Evolutionary conservation across 1,140 invertebrate species (phyloP).

Genomic region (Pinna nobilis): DNA sequence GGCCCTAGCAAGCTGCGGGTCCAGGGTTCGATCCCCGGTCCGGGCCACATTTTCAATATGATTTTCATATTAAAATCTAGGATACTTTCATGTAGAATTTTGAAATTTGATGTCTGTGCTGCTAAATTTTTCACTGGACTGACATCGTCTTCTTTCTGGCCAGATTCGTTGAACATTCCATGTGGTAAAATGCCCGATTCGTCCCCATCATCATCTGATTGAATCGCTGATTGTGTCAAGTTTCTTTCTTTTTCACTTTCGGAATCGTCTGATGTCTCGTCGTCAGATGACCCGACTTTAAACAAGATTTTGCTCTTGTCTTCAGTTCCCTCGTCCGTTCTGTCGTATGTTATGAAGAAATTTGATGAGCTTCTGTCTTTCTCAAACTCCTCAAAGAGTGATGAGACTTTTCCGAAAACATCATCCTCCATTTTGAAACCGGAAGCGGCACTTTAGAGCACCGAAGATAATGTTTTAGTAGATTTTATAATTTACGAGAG

Average conservation of each 20-base stretch:
- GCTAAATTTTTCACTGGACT: not conserved
- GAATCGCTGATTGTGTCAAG: not conserved
- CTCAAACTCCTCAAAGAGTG: slow-evolving; percentile 69
- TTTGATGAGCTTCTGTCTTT: slow-evolving; percentile 57
- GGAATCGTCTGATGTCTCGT: slow-evolving; percentile 36
- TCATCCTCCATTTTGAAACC: slow-evolving; percentile 52
- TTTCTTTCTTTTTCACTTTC: slow-evolving; percentile 42
- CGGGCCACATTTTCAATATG: no score
- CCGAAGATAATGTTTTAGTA: not conserved
- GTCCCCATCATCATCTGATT: not conserved
- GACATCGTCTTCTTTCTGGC: not conserved
- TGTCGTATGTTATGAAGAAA: slow-evolving; percentile 59
- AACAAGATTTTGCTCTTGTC: slow-evolving; percentile 61
- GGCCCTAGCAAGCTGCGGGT: no score
- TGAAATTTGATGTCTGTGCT: slow-evolving; percentile 15
- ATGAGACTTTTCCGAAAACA: slow-evolving; percentile 61
- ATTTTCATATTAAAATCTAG: no score
- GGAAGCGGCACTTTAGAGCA: not conserved
- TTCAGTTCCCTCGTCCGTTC: slow-evolving; percentile 41
- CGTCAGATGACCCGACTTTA: slow-evolving; percentile 48
- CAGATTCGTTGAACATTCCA: slow-evolving; percentile 6
- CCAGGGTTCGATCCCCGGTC: no score
- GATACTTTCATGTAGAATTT: slow-evolving; percentile 57
- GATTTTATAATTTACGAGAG: not conserved
- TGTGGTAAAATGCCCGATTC: not conserved